Evolutionary conservation across 2,888 invertebrate genomes (phyloP), one percentile per base, ranked within the genome.

Genomic region (Lasioglossum oenotherae): DNA sequence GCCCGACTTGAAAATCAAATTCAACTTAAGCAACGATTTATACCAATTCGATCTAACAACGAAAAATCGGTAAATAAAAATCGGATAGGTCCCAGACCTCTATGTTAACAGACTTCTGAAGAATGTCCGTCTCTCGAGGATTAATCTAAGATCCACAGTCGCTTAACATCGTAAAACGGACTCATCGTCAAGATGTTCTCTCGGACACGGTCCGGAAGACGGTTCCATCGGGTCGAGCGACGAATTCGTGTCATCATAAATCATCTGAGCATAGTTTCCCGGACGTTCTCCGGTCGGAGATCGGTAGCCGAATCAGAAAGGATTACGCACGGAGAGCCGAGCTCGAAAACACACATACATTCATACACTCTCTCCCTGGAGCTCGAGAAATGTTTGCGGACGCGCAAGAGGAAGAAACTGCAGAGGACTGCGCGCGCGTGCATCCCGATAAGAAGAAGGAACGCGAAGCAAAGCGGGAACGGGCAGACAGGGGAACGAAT

Each of bases 401-500:
- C 31, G 27, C 57, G 69, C 67, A 35, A 35, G 67, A 31, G 60
- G 49, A 35, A 53, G 74, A 71, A 44, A 80, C 38, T 71, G 81
- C 78, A 2, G n/a, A 27, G 27, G 27, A 60, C 60, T 14, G 60
- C 80, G 77, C 86, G 72, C 71, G 71, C 46, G 31, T 60, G 67
- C 44, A 74, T 74, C 74, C 35, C 49, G 85, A 80, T 81, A 74
- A 72, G 69, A 72, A 60, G 49, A 57, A 60, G 49, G 60, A 60
- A 74, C 69, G 74, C 53, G 60, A 10, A 53, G 53, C 53, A 53
- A 53, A 44, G 44, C 38, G 31, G 41, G 64, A 73, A 41, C 44
- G 2, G 46, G 35, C 72, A 71, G 74, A 76, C 81, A 76, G 78
- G 67, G 27, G 74, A 57, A 80, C 80, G 74, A 75, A 79, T 77